Evolutionary conservation across 2,888 invertebrate species (phyloP), one percentile per base, ranked within the genome.

Genomic region (Catocala nupta): DNA sequence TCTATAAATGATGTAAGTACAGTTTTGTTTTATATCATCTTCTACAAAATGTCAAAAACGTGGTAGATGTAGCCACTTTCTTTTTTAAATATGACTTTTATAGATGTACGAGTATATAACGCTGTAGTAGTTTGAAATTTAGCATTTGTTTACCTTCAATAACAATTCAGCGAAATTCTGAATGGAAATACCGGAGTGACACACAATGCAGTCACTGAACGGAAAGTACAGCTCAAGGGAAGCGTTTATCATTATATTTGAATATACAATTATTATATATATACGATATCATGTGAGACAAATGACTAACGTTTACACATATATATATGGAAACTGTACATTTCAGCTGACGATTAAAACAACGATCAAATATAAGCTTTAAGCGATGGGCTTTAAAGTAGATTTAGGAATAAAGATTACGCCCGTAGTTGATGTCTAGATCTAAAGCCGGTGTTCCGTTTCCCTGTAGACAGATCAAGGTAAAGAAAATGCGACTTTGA

Each of bases 211-310:
- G 13, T 47, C 16, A 25, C 5, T 8, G 9, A 10, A 45, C 43
- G 13, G 47, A 57, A 63, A 45, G 47, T 57, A 34, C 16, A 39
- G 36, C 36, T 7, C 36, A 39, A 39, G 36, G 36, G 36, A 39
- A 39, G 8, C 53, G 25, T 56, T 65, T 39, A 44, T 61, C 56
- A 59, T 51, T 67, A 60, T 58, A 71, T 67, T 71, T 70, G 70
- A 65, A 72, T 75, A 60, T 50, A 49, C 58, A 65, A 72, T 75
- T 67, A 70, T 61, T 59, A 71, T 16, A 65, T 62, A 69, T 70
- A 72, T 68, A 71, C 54, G 75, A 50, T 53, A 78, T 84, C 83
- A 83, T 81, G 81, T 82, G 82, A 78, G 71, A 68, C 33, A 4
- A 45, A 25, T 51, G 39, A 81, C 63, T 73, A 68, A 78, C 50